Evolutionary conservation across 2,888 invertebrate genomes (phyloP).

Genomic region (Drosophila greeni): DNA sequence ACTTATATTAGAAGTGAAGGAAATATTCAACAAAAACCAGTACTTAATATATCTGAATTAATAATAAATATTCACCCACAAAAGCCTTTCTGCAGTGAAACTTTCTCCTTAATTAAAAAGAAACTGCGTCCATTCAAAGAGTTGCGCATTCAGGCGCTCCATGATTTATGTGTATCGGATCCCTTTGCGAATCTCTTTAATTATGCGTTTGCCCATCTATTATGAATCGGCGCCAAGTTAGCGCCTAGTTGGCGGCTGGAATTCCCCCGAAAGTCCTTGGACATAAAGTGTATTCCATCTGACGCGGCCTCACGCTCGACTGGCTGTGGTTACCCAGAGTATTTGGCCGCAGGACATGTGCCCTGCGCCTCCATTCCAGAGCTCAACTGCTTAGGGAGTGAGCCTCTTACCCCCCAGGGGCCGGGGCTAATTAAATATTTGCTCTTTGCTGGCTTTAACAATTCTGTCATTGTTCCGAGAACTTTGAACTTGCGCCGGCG

Average conservation of each 20-base stretch:
- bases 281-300: slow-evolving; percentile 54
- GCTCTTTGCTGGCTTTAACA: slow-evolving; percentile 46
- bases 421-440: slow-evolving; percentile 68
- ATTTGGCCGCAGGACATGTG: slow-evolving; percentile 41
- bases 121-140: slow-evolving; percentile 10
- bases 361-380: neutral
- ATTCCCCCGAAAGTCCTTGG: slow-evolving; percentile 50
- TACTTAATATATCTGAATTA: neutral
- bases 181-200: slow-evolving; percentile 50
- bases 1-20: accelerated
- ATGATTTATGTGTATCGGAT: slow-evolving; percentile 54
- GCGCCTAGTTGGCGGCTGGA: slow-evolving; percentile 50
- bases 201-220: slow-evolving; percentile 48
- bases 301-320: slow-evolving; percentile 56
- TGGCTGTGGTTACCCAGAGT: slow-evolving; percentile 37
- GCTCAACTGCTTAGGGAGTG: slow-evolving; percentile 22
- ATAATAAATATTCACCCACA: neutral
- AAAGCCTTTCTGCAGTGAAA: neutral
- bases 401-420: slow-evolving; percentile 37
- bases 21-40: neutral
- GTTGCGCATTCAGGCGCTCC: slow-evolving; percentile 15
- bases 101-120: slow-evolving; percentile 23
- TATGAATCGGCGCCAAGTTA: slow-evolving; percentile 33
- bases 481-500: slow-evolving; percentile 33
- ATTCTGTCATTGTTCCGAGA: slow-evolving; percentile 53